Base-by-base conservation (phyloP, 1,140 invertebrate genomes). In the Dreissena polymorpha region DNA sequence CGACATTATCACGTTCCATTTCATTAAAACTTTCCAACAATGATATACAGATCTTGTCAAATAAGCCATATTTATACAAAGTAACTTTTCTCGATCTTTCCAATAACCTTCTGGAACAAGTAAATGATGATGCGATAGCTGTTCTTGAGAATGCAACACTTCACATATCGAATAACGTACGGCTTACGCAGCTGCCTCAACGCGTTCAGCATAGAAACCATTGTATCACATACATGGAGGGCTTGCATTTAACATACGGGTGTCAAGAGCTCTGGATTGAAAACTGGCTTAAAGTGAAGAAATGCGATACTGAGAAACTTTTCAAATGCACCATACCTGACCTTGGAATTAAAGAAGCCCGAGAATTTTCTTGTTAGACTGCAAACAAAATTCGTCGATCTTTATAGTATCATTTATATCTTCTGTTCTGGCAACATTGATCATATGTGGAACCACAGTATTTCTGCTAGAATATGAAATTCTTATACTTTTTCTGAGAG, bases 211-310 rank as follows among this genome's bases (percentile, higher is more conserved):
- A 64, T 25, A 51, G 69, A 21, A 65, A 72, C 53, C 50, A 71
- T 25, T 81, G 78, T 60, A 64, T 14, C 14, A 72, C 55, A 50
- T 8, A 72, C 6, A 72, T 81, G 78, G n/a, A 18, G 51, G 50
- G 72, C 57, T 49, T 81, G 23, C 12, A 72, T 5, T 72, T 81
- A 2, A 14, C 3, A 14, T 81, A 68, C 23, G 21, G 53, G 23
- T 81, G 78, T 65, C 29, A 72, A 7, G n/a, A 21, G n/a, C 6
- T 64, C n/a, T 81, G 78, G 78, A 72, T 81, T 25, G 57, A 71
- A 81, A 16, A 55, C 13, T 81, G 78, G 78, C 5, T 81, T 1
- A 3, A 50, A 21, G 51, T 49, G 3, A 81, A 64, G 27, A 0
- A 25, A n/a, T 79, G 65, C 53, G 27, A 23, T 18, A 3, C 51